A percentile compares a stretch with the other conserved stretches of the same genome.
Evolutionary conservation across 2,888 invertebrate species (phyloP).

Genomic region (Nomada flava): DNA sequence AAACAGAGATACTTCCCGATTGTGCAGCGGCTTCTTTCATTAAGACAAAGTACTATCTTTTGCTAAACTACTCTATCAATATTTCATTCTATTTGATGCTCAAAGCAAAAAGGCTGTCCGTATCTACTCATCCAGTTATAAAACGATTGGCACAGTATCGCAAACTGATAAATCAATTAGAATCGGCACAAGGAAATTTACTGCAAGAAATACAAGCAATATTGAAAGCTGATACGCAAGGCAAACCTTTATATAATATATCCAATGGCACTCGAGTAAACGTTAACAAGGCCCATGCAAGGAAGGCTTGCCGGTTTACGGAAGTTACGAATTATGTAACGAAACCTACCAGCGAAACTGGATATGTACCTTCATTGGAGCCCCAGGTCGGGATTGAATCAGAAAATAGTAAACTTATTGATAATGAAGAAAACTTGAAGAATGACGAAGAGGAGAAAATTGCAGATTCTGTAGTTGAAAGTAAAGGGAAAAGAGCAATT

Average conservation of each 20-base stretch:
- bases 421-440: conserved; percentile 16
- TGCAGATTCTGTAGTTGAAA: conserved; percentile 58
- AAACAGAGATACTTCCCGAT: conserved; percentile 87
- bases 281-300: conserved; percentile 35
- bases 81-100: conserved; percentile 94
- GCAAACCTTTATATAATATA: conserved; percentile 82
- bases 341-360: not conserved
- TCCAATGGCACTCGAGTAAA: conserved; percentile 53
- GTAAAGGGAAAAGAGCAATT: conserved; percentile 90
- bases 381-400: conserved; percentile 34
- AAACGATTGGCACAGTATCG: conserved; percentile 93
- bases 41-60: conserved; percentile 88
- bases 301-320: conserved; percentile 73
- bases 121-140: conserved; percentile 95
- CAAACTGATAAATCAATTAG: conserved; percentile 90
- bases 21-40: conserved; percentile 90
- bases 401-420: not conserved
- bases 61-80: conserved; percentile 93
- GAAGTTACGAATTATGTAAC: conserved; percentile 28
- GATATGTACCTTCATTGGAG: conserved; percentile 42
- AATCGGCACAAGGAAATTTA: conserved; percentile 88
- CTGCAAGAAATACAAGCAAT: conserved; percentile 89
- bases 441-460: conserved; percentile 52
- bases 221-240: conserved; percentile 85
- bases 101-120: conserved; percentile 90